These are phyloP conservation scores for Cyaniris semiargus DNA, from an alignment of 2,888 invertebrate species.

Conservation along the genomic window DNA sequence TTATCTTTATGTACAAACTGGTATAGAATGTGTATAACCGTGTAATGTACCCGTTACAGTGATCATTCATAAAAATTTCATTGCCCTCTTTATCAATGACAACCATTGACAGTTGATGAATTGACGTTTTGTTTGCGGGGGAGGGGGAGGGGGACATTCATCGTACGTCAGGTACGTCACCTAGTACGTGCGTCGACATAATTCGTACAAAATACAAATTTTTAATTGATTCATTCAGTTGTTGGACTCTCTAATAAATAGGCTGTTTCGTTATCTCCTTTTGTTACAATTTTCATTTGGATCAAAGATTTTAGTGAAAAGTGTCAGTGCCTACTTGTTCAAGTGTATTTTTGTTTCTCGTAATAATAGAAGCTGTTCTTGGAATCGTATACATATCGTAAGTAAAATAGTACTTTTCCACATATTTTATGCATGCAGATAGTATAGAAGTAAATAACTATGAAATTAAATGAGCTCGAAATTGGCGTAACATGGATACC, in stretches of 20 bases:
- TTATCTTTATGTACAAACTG: too few relatives aligned
- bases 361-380: conserved; percentile 38
- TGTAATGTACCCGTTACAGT: not conserved
- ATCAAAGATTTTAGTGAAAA: conserved; percentile 41
- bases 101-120: not conserved
- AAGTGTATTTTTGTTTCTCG: conserved; percentile 40
- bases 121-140: not conserved
- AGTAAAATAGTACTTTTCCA: conserved; percentile 29
- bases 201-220: not conserved
- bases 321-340: conserved; percentile 40
- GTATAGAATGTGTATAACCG: not conserved
- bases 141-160: not conserved
- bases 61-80: conserved; percentile 7
- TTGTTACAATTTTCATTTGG: conserved; percentile 33
- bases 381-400: conserved; percentile 36
- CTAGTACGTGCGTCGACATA: not conserved
- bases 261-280: conserved; percentile 35
- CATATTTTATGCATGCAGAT: conserved; percentile 14
- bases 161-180: not conserved
- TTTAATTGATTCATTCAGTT: conserved; percentile 35
- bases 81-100: conserved; percentile 1
- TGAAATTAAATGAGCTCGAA: not conserved
- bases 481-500: not conserved
- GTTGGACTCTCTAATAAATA: conserved; percentile 35
- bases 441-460: not conserved